Conservation (phyloP, 2,113 vertebrate genomes). For the Onychostruthus taczanowskii region DNA sequence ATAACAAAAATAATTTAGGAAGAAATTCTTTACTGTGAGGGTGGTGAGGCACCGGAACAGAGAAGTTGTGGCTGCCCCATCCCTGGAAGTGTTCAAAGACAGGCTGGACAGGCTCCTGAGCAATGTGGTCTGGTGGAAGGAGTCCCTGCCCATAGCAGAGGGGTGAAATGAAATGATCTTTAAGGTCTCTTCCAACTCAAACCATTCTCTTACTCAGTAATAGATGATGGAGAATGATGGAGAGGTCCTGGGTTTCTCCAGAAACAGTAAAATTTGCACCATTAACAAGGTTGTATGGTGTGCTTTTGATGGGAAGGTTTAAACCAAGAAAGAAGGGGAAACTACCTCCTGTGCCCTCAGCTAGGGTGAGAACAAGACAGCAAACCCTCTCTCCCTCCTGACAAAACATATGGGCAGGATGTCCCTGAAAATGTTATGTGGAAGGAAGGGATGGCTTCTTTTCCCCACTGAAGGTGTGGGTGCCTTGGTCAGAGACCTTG, state of each 20-base stretch:
- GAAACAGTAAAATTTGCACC: not conserved
- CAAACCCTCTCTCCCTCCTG: not conserved
- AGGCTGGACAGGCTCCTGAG: not conserved
- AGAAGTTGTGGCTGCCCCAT: not conserved
- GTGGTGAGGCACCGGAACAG: not conserved
- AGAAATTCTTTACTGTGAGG: not conserved
- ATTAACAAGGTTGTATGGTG: not conserved
- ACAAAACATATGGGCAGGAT: not conserved
- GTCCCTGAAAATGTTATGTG: accelerated
- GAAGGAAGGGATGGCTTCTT: accelerated
- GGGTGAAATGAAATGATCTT: not conserved
- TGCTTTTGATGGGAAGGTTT: not conserved
- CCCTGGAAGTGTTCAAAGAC: not conserved
- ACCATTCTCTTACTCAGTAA: not conserved
- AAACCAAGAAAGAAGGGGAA: not conserved
- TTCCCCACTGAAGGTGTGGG: not conserved
- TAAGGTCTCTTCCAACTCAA: not conserved
- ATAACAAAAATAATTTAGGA: not conserved
- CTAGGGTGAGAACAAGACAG: not conserved
- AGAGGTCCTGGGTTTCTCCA: not conserved
- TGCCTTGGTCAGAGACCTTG: not conserved
- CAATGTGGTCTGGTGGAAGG: not conserved
- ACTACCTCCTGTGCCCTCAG: not conserved
- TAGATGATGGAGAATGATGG: not conserved
- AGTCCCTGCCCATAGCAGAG: not conserved